Evolutionary conservation across 2,113 vertebrate genomes (phyloP).

Genomic region (Ciconia maguari): DNA sequence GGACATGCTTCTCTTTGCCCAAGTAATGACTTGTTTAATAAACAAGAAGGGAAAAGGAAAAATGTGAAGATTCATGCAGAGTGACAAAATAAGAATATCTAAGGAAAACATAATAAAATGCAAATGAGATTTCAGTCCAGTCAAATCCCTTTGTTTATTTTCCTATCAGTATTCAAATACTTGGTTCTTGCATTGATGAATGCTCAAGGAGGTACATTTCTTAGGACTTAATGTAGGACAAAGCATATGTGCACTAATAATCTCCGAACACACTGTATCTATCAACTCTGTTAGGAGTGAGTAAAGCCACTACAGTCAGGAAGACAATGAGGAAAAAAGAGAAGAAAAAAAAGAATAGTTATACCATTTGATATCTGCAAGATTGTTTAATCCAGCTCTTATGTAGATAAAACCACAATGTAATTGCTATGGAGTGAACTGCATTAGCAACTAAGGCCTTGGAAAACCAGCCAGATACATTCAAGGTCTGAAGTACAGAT

Average conservation of each 20-base stretch:
- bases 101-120: background rate
- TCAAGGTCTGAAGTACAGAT: slow-evolving; percentile 30
- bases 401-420: slow-evolving; percentile 25
- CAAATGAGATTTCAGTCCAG: background rate
- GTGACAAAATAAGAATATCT: background rate
- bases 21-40: slow-evolving; percentile 31
- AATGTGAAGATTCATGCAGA: background rate
- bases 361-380: slow-evolving; percentile 28
- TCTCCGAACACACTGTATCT: background rate
- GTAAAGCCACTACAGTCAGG: background rate
- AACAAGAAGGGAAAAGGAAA: slow-evolving; percentile 20
- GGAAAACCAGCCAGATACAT: slow-evolving; percentile 33
- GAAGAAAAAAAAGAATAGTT: background rate
- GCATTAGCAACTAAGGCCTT: slow-evolving; percentile 24
- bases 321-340: background rate
- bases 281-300: background rate
- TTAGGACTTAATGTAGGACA: background rate
- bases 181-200: background rate
- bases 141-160: background rate
- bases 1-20: background rate
- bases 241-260: background rate
- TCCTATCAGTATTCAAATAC: background rate
- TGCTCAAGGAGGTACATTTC: background rate
- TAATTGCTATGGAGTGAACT: slow-evolving; percentile 40
- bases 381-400: slow-evolving; percentile 44